phyloP scores from a whole-genome alignment of 2,888 invertebrate species.

The Apeira syringaria region DNA sequence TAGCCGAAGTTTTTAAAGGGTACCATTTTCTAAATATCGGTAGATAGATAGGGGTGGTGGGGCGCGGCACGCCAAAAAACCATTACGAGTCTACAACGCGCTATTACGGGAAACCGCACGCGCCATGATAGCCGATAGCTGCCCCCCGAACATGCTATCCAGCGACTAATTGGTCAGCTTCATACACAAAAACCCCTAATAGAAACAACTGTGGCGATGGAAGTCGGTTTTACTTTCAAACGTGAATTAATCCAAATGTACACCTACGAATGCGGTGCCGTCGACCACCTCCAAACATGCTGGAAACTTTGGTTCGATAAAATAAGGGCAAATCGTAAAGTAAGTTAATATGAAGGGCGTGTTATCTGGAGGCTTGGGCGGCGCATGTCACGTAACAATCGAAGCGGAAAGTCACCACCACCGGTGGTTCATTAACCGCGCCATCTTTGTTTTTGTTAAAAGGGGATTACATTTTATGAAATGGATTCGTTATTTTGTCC shows the following conservation, averaged over 20 bases:
- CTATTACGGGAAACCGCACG: conserved; percentile 78
- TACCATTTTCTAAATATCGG: conserved; percentile 63
- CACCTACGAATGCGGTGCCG: conserved; percentile 25
- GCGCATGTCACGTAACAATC: conserved; percentile 64
- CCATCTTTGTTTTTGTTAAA: conserved; percentile 67
- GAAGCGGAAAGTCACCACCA: conserved; percentile 64
- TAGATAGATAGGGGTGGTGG: conserved; percentile 63
- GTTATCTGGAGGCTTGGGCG: conserved; percentile 64
- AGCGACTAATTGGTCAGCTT: conserved; percentile 74
- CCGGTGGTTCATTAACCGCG: conserved; percentile 48
- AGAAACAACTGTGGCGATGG: conserved; percentile 60
- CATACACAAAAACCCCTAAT: conserved; percentile 73
- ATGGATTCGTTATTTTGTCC: conserved; percentile 36
- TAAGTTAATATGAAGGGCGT: conserved; percentile 62
- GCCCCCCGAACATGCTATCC: conserved; percentile 74
- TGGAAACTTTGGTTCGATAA: conserved; percentile 39
- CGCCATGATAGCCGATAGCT: conserved; percentile 65
- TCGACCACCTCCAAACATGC: conserved; percentile 47
- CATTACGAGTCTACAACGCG: conserved; percentile 72
- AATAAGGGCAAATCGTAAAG: conserved; percentile 59
- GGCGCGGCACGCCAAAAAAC: conserved; percentile 78
- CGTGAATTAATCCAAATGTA: conserved; percentile 52
- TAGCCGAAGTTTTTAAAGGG: conserved; percentile 66
- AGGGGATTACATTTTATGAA: conserved; percentile 47
- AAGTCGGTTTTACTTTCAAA: conserved; percentile 53